Percentiles rank a stretch among this genome's conserved stretches.
phyloP scores from a whole-genome alignment of 1,140 invertebrate species.

The Drosophila lowei region DNA sequence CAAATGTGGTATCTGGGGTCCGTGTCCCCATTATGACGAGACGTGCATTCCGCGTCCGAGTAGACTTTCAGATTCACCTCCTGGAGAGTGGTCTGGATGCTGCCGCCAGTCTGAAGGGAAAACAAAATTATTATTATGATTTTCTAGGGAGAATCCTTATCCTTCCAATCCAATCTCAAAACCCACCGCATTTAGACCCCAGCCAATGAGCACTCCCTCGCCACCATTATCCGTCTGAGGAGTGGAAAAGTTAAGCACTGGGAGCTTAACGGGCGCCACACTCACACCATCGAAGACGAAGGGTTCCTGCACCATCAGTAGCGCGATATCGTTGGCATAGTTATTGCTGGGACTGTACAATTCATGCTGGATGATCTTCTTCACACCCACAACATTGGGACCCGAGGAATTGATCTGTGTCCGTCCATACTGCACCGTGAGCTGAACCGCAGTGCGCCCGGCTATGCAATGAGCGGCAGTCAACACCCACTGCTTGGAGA shows the following conservation, averaged over 20 bases:
- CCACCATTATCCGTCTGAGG: slow-evolving; percentile 56
- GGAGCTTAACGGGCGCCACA: slow-evolving; percentile 62
- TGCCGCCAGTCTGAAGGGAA: slow-evolving; percentile 73
- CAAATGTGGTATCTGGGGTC: slow-evolving; percentile 79
- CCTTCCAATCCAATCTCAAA: not conserved
- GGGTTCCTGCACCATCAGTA: slow-evolving; percentile 56
- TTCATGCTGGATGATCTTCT: slow-evolving; percentile 75
- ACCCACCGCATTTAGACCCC: slow-evolving; percentile 75
- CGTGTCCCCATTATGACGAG: slow-evolving; percentile 53
- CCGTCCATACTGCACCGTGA: slow-evolving; percentile 66
- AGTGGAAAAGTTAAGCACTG: slow-evolving; percentile 46
- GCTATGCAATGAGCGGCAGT: slow-evolving; percentile 86
- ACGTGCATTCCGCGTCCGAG: slow-evolving; percentile 73
- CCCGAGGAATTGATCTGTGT: slow-evolving; percentile 51
- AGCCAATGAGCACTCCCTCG: slow-evolving; percentile 66
- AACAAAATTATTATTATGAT: not conserved
- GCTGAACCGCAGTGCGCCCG: slow-evolving; percentile 39
- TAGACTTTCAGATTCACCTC: slow-evolving; percentile 81
- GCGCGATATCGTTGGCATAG: slow-evolving; percentile 76
- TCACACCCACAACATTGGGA: slow-evolving; percentile 64
- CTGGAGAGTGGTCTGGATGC: slow-evolving; percentile 70
- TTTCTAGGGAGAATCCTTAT: not conserved
- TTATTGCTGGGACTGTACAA: slow-evolving; percentile 55
- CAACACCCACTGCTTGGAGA: slow-evolving; percentile 84
- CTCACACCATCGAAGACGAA: slow-evolving; percentile 59